These are phyloP conservation scores for Pachypeltis micranthus DNA, from an alignment of 1,140 invertebrate species.

Conservation along the genomic window DNA sequence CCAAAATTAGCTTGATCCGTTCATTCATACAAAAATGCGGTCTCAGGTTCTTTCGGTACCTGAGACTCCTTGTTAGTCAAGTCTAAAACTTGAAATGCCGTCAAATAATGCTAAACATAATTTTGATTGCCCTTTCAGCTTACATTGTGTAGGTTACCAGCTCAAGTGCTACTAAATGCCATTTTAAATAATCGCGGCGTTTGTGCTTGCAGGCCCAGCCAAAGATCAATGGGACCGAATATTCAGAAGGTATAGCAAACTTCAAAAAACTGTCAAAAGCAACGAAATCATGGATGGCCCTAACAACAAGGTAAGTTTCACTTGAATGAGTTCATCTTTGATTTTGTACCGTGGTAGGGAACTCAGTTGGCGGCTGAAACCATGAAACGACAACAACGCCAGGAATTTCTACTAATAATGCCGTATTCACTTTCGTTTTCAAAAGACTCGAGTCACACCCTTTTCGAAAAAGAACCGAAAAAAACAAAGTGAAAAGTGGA, in stretches of 20 bases:
- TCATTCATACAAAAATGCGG: background rate
- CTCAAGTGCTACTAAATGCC: background rate
- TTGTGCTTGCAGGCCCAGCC: background rate
- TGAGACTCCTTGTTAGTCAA: too few relatives aligned
- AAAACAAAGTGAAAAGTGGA: too few relatives aligned
- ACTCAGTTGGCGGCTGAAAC: too few relatives aligned
- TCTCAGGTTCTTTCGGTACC: background rate
- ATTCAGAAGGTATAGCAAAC: background rate
- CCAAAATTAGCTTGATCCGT: too few relatives aligned
- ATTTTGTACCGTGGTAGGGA: too few relatives aligned
- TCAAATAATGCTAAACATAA: background rate
- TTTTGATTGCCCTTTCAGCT: background rate
- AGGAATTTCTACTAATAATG: too few relatives aligned
- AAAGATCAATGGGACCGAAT: conserved; percentile 1
- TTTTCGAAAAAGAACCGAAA: too few relatives aligned
- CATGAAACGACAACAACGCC: too few relatives aligned
- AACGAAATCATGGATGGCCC: conserved; percentile 4
- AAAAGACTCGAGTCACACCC: too few relatives aligned
- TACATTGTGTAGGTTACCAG: too few relatives aligned
- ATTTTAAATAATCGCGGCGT: background rate
- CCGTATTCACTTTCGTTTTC: too few relatives aligned
- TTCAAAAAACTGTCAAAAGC: background rate
- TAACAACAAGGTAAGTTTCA: conserved; percentile 2
- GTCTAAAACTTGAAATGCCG: too few relatives aligned
- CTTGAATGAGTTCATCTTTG: background rate